Evolutionary conservation across 2,888 invertebrate species (phyloP), one percentile per base, ranked within the genome.

Genomic region (Ctenicera cuprea): DNA sequence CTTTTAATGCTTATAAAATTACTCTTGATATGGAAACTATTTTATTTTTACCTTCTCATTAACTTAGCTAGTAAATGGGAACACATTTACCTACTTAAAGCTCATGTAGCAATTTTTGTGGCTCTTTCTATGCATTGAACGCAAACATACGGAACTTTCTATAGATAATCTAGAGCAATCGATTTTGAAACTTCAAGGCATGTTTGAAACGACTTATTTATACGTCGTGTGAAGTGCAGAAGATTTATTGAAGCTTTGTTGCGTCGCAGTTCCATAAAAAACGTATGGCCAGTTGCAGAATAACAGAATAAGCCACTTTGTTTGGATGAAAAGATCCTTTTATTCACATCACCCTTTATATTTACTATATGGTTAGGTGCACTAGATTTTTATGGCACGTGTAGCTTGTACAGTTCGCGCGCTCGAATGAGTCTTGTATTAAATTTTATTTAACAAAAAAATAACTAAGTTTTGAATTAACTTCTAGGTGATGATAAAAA

Each of bases 161-260:
- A 64, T 11, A 18, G 20, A 66, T 52, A 37, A 66, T 66, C 65
- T 50, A 16, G 65, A 66, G 38, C 65, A 52, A 66, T 66, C 65
- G 37, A 50, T 66, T 54, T 52, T 54, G 54, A 66, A 52, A 48
- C 22, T 26, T 38, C 52, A n/a, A 54, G 52, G 65, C 52, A 37
- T 41, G 54, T 54, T 63, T 66, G 52, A 54, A 66, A 66, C 65
- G 65, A 66, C 65, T 66, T 66, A 66, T 66, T 65, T 66, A 66
- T 66, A 52, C 52, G 37, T 52, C 41, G 65, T 66, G 65, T 66
- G 65, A 66, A 66, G 65, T 66, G 18, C 18, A 9, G 9, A 66
- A 66, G 65, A 66, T 66, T 66, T 66, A 66, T 66, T 38, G 52
- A 50, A 54, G 37, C 52, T 66, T 66, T 66, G 65, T 66, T 66